Percentiles rank a stretch among this genome's conserved stretches.
phyloP scores from a whole-genome alignment of 2,888 invertebrate genomes.

The Chymomyza procnemis region DNA sequence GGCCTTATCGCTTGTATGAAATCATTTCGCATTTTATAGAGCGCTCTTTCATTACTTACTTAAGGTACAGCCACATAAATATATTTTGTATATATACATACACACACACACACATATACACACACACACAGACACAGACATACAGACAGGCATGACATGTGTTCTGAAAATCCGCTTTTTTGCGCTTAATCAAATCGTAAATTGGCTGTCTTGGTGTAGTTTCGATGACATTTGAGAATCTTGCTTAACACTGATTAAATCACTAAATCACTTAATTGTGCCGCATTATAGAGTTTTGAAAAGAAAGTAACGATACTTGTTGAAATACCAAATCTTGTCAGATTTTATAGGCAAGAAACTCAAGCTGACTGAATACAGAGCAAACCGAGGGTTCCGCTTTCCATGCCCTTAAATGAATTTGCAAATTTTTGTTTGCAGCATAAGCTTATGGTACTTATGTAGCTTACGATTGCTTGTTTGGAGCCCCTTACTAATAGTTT shows the following conservation, averaged over 20 bases:
- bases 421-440: no score
- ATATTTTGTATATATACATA: background rate
- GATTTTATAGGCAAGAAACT: no score
- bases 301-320: slow-evolving; percentile 34
- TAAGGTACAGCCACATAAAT: background rate
- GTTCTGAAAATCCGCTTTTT: background rate
- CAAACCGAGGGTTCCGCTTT: no score
- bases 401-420: no score
- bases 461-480: no score
- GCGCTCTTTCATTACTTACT: slow-evolving; percentile 54
- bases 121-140: background rate
- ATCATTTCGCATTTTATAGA: slow-evolving; percentile 53
- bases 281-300: slow-evolving; percentile 15
- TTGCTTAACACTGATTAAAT: background rate
- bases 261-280: background rate
- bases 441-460: no score
- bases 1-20: slow-evolving; percentile 62
- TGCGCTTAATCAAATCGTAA: slow-evolving; percentile 10
- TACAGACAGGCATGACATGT: background rate
- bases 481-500: no score
- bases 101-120: background rate
- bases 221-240: background rate
- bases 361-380: no score
- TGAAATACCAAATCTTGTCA: no score
- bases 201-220: background rate